A percentile compares a stretch with the other conserved stretches of the same genome.
Conservation (phyloP, 35 echinoderm and acorn worm species). For the Chiridota heheva region DNA sequence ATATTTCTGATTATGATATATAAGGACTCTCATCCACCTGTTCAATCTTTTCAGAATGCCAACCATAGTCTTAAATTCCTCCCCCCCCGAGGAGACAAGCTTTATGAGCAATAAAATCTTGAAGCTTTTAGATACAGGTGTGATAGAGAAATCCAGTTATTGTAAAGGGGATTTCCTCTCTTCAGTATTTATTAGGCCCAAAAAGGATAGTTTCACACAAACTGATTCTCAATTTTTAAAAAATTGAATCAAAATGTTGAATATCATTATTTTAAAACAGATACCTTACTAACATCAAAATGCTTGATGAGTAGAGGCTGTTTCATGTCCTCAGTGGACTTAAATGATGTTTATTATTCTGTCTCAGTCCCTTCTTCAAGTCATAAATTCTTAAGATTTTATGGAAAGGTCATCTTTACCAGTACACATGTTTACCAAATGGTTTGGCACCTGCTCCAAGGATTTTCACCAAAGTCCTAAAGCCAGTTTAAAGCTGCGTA, state of each 20-base stretch:
- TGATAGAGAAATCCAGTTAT: neutral
- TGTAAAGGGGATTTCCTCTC: neutral
- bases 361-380: neutral
- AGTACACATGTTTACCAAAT: conserved; percentile 46
- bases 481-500: conserved; percentile 15
- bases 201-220: conserved; percentile 7
- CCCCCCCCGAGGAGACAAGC: neutral
- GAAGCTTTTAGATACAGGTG: conserved; percentile 1
- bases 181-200: conserved; percentile 3
- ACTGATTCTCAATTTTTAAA: conserved; percentile 32
- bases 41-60: neutral
- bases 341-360: conserved; percentile 40
- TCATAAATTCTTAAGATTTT: conserved; percentile 23
- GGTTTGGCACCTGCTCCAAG: conserved; percentile 34
- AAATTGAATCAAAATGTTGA: conserved; percentile 18
- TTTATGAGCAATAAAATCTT: neutral
- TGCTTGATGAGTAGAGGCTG: conserved; percentile 18
- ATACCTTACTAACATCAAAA: conserved; percentile 11
- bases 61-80: neutral
- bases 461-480: conserved; percentile 28
- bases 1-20: neutral
- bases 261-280: conserved; percentile 45
- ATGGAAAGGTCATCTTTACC: conserved; percentile 5
- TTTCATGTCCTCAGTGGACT: conserved; percentile 32
- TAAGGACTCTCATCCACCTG: neutral